Conservation (phyloP, 2,113 vertebrate species). For the Tor tambroides region DNA sequence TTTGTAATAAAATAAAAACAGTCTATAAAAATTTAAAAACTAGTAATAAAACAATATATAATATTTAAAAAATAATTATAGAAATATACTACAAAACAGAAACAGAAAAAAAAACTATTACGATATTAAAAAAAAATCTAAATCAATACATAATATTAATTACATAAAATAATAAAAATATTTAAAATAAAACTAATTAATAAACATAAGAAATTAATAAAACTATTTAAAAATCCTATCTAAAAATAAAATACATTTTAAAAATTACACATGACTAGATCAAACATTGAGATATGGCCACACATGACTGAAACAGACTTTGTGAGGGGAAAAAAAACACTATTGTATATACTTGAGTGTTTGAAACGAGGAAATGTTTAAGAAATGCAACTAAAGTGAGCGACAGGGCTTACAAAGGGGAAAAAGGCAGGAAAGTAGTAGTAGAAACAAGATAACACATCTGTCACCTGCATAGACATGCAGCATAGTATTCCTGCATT, state of each 20-base stretch:
- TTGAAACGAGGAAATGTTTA: conserved; percentile 13
- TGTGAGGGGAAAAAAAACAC: neutral
- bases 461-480: neutral
- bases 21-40: neutral
- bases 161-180: neutral
- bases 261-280: neutral
- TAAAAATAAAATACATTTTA: neutral
- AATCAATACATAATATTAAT: neutral
- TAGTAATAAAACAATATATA: neutral
- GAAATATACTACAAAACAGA: neutral
- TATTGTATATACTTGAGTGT: neutral
- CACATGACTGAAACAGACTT: neutral
- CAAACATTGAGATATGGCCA: neutral
- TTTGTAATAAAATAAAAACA: neutral
- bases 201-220: neutral
- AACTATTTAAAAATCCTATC: neutral
- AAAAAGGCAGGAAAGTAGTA: neutral
- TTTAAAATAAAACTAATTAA: neutral
- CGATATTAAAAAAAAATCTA: too few relatives aligned
- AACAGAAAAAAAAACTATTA: neutral
- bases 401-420: neutral
- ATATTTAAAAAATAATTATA: neutral
- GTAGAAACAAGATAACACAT: neutral
- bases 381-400: neutral
- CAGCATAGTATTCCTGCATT: neutral